Conservation (phyloP, 2,797 vertebrate species). For the Phalloptychus januarius region DNA sequence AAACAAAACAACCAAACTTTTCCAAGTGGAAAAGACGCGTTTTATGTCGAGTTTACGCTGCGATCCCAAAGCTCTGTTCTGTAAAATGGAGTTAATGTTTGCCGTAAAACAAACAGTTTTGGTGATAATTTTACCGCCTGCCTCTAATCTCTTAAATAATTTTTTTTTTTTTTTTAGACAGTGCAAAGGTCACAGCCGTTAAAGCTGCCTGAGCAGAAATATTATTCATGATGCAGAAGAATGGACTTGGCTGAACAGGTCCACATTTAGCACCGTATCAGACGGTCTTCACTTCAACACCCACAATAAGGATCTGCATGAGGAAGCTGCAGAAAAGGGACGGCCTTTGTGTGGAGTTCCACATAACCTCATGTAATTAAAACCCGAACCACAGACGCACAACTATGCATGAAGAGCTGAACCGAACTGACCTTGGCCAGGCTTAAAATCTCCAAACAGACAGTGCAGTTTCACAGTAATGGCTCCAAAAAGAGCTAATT, state of each 20-base stretch:
- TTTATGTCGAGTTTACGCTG: not conserved
- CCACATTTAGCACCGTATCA: not conserved
- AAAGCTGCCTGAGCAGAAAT: not conserved
- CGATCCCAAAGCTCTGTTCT: not conserved
- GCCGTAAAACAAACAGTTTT: not conserved
- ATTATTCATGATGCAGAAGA: not conserved
- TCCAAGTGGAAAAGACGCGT: not conserved
- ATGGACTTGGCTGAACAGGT: not conserved
- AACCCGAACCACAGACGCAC: conserved; percentile 56
- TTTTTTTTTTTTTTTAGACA: not conserved
- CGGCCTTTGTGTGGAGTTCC: conserved; percentile 30
- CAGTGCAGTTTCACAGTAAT: conserved; percentile 3
- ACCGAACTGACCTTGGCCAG: conserved; percentile 54
- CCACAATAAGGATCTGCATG: conserved; percentile 25
- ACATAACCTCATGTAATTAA: conserved; percentile 66
- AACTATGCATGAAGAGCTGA: conserved; percentile 56
- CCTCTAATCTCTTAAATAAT: not conserved
- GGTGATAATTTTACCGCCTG: not conserved
- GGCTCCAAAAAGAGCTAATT: not conserved
- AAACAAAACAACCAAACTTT: not conserved
- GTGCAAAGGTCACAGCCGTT: not conserved
- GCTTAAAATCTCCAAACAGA: conserved; percentile 51
- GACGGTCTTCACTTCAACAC: not conserved
- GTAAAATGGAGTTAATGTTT: not conserved
- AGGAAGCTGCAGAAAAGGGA: not conserved